A percentile compares a stretch with the other conserved stretches of the same genome.
Conservation (phyloP, 2,888 invertebrate genomes). For the Lepidocyrtinus sp. region DNA sequence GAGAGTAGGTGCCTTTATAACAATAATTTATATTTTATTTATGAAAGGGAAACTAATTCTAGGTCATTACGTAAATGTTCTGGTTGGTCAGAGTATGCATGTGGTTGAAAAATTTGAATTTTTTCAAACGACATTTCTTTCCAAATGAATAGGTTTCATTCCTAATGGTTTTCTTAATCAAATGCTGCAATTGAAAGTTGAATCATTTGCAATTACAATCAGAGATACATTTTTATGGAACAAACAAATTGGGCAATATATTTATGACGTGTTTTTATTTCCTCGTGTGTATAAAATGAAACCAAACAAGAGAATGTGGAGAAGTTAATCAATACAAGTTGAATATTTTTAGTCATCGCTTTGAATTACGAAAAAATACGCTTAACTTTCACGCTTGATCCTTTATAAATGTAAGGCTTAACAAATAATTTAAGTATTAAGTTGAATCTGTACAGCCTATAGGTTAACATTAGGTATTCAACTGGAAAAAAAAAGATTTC, state of each 20-base stretch:
- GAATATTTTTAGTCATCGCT: slow-evolving; percentile 49
- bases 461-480: not conserved
- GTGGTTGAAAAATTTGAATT: no score
- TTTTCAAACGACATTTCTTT: no score
- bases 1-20: not conserved
- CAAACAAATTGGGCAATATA: not conserved
- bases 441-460: not conserved
- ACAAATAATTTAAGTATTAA: not conserved
- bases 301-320: not conserved
- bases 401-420: slow-evolving; percentile 8
- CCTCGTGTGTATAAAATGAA: not conserved
- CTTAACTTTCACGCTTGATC: slow-evolving; percentile 58
- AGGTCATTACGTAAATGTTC: not conserved
- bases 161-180: no score
- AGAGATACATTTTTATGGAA: slow-evolving; percentile 12
- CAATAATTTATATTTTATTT: not conserved
- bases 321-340: no score
- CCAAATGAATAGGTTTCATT: no score
- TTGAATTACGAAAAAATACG: slow-evolving; percentile 45
- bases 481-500: not conserved
- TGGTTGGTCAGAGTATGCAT: no score
- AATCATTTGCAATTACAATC: not conserved
- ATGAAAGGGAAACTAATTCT: slow-evolving; percentile 1
- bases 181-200: not conserved
- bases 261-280: no score